Evolutionary conservation across 2,888 invertebrate species (phyloP).

Genomic region (Mythimna ferrago): DNA sequence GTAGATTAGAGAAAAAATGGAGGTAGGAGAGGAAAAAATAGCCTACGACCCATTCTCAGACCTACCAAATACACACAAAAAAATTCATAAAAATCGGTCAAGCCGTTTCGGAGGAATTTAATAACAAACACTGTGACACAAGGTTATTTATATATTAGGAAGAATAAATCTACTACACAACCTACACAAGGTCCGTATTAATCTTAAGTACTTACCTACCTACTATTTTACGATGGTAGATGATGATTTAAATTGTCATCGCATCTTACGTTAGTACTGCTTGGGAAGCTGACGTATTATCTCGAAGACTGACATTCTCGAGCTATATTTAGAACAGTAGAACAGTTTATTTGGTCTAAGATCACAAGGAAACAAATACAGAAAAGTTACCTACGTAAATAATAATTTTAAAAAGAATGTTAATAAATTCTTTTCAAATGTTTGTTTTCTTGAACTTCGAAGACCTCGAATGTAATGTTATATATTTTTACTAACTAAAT

Average conservation of each 20-base stretch:
- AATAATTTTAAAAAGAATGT: not conserved
- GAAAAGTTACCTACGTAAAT: not conserved
- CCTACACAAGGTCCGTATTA: not conserved
- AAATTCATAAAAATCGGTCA: too few species aligned
- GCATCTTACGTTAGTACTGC: constrained; percentile 4
- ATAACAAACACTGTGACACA: not conserved
- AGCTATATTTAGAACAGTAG: constrained; percentile 12
- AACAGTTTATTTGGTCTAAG: not conserved
- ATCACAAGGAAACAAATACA: not conserved
- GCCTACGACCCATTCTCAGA: too few species aligned
- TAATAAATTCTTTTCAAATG: not conserved
- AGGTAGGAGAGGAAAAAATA: too few species aligned
- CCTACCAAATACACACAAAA: too few species aligned
- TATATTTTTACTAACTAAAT: not conserved
- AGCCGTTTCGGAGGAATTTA: too few species aligned
- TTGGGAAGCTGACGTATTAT: not conserved
- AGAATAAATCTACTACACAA: not conserved
- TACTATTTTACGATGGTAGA: not conserved
- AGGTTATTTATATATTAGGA: too few species aligned
- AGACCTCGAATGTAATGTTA: constrained; percentile 13
- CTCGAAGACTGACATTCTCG: not conserved
- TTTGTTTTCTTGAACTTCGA: constrained; percentile 6
- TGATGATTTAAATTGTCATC: constrained; percentile 3
- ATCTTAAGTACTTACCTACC: not conserved
- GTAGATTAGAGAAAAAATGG: too few species aligned